Evolutionary conservation across 2,113 vertebrate species (phyloP).

Genomic region (Urocitellus parryii): DNA sequence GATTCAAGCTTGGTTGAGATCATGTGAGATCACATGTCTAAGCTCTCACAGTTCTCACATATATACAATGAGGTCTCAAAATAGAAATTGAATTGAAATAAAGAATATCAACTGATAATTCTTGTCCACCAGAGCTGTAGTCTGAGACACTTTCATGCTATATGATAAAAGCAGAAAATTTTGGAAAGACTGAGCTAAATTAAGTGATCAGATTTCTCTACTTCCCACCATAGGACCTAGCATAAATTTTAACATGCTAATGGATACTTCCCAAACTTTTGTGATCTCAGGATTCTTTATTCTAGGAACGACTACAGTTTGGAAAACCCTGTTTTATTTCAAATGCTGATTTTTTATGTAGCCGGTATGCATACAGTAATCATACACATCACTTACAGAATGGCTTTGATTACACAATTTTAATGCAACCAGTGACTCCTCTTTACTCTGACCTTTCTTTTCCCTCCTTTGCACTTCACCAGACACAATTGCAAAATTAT

Average conservation of each 20-base stretch:
- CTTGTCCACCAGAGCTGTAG: background rate
- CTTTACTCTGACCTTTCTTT: background rate
- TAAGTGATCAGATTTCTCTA: conserved; percentile 18
- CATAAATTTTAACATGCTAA: background rate
- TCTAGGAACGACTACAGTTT: background rate
- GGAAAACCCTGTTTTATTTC: background rate
- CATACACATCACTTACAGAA: background rate
- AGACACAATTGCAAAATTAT: background rate
- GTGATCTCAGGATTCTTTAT: background rate
- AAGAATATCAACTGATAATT: conserved; percentile 8
- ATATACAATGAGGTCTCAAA: background rate
- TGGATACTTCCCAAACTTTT: background rate
- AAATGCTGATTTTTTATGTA: background rate
- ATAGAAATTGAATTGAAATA: background rate
- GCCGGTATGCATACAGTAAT: background rate
- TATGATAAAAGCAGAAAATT: background rate
- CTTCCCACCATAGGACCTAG: background rate
- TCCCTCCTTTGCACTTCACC: background rate
- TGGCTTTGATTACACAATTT: background rate
- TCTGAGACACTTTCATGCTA: background rate
- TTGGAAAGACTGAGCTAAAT: background rate
- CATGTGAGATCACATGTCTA: background rate
- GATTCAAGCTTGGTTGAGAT: background rate
- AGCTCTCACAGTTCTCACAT: background rate
- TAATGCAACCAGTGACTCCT: background rate